Evolutionary conservation across 1,140 invertebrate species (phyloP), one percentile per base, ranked within the genome.

Genomic region (Lerema accius): DNA sequence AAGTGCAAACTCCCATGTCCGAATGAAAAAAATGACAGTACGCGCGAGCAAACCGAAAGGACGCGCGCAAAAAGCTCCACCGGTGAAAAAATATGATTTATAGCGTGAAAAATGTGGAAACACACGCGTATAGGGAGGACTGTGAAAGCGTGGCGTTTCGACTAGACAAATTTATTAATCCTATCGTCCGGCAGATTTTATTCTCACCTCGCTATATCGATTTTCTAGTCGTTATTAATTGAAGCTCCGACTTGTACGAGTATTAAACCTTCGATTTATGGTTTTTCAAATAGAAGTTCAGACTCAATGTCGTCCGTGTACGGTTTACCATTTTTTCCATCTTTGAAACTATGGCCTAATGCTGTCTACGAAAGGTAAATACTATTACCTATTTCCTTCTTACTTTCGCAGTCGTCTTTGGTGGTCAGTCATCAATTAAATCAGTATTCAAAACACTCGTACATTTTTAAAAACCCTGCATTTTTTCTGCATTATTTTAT

Each of bases 1-100:
- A 83, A 84, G 82, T 82, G 82, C 82, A 89, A 89, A 86, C 76
- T 79, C 69, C 76, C 74, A 75, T 84, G 84, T 82, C 78, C 80
- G 76, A 81, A 64, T 76, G 73, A 86, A 90, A 90, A 88, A 89
- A 89, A 89, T 84, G 76, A 83, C 78, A 87, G 75, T 73, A 81
- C 84, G 80, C 80, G 78, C 76, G 78, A 78, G 76, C 82, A 78
- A 81, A 82, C 84, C 80, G 77, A 89, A 86, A 84, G 86, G 84
- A 87, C 81, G 73, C 71, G 74, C 74, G 77, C 75, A 90, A 90
- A 90, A 90, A 88, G 80, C 79, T 76, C 76, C 76, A 82, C 78
- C 86, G 84, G 81, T 89, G 89, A 90, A 91, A 91, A 92, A 91
- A 92, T 86, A 91, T 92, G 90, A 92, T 92, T 91, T 91, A 92